Percentiles rank a stretch among this genome's conserved stretches.
Conservation (phyloP, 2,888 invertebrate species). For the Dynastes maya region DNA sequence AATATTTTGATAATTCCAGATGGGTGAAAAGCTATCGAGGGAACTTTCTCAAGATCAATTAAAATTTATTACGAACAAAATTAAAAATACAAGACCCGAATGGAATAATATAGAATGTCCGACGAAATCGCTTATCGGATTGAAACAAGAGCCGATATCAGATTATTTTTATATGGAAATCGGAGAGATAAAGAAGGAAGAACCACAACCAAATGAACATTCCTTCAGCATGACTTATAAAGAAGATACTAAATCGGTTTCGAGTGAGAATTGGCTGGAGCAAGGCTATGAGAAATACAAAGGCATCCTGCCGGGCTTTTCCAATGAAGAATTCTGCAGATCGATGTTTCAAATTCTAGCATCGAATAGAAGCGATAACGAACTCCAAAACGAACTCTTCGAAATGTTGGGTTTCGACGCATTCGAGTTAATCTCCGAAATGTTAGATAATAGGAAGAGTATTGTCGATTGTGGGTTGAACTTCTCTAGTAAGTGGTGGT, state of each 20-base stretch:
- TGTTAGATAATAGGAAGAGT: conserved; percentile 64
- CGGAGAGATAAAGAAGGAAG: conserved; percentile 37
- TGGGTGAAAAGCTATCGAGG: conserved; percentile 53
- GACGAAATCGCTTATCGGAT: conserved; percentile 21
- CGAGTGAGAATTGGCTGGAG: conserved; percentile 52
- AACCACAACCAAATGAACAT: conserved; percentile 23
- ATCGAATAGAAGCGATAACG: conserved; percentile 68
- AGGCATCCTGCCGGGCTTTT: conserved; percentile 67
- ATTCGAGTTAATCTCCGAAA: conserved; percentile 66
- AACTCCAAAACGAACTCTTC: conserved; percentile 87
- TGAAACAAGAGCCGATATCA: conserved; percentile 27
- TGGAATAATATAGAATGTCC: conserved; percentile 47
- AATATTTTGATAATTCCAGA: conserved; percentile 51
- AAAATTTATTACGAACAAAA: conserved; percentile 52
- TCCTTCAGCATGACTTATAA: conserved; percentile 29
- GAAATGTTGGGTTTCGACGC: conserved; percentile 90
- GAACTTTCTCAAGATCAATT: conserved; percentile 55
- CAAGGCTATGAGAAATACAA: conserved; percentile 49
- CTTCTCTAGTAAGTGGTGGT: conserved; percentile 46
- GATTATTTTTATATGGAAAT: conserved; percentile 49
- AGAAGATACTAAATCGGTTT: conserved; percentile 23
- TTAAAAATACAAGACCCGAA: conserved; percentile 32
- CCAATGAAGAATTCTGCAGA: conserved; percentile 75
- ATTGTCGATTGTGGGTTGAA: conserved; percentile 48
- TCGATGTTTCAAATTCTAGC: conserved; percentile 76